A percentile compares a stretch with the other conserved stretches of the same genome.
phyloP scores from a whole-genome alignment of 92 coral and sea anemone genomes.

The Galaxea fascicularis region DNA sequence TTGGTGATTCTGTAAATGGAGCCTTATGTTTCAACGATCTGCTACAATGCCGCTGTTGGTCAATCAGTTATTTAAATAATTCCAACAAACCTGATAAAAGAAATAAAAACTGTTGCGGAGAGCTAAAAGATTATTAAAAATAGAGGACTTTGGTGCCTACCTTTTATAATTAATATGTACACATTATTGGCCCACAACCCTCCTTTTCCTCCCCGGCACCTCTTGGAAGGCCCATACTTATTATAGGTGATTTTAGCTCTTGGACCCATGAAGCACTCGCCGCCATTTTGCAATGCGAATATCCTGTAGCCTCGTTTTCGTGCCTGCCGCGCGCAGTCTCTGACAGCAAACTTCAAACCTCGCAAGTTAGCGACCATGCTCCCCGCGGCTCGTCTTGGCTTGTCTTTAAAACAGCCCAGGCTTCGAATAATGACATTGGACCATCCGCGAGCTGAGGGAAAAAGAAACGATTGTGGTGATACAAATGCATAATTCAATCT shows the following conservation, averaged over 20 bases:
- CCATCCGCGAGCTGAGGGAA: conserved; percentile 46
- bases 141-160: not conserved
- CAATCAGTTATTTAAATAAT: too few species aligned
- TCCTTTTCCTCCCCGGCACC: conserved; percentile 57
- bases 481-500: too few species aligned
- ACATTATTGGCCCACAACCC: conserved; percentile 64
- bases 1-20: too few species aligned
- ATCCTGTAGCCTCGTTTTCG: conserved; percentile 52
- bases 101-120: too few species aligned
- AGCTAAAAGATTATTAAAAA: too few species aligned
- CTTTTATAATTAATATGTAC: conserved; percentile 41
- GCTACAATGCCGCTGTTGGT: too few species aligned
- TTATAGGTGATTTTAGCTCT: conserved; percentile 38
- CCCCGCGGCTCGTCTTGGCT: conserved; percentile 50
- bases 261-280: conserved; percentile 60
- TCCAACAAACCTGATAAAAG: too few species aligned
- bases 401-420: conserved; percentile 69
- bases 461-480: not conserved
- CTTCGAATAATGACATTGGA: conserved; percentile 38
- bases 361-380: conserved; percentile 66
- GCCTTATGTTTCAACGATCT: too few species aligned
- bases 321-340: conserved; percentile 73
- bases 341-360: conserved; percentile 59
- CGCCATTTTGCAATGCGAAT: conserved; percentile 63
- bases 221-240: conserved; percentile 56